Conservation (phyloP, 1,140 invertebrate species). For the Eubasilissa regina region DNA sequence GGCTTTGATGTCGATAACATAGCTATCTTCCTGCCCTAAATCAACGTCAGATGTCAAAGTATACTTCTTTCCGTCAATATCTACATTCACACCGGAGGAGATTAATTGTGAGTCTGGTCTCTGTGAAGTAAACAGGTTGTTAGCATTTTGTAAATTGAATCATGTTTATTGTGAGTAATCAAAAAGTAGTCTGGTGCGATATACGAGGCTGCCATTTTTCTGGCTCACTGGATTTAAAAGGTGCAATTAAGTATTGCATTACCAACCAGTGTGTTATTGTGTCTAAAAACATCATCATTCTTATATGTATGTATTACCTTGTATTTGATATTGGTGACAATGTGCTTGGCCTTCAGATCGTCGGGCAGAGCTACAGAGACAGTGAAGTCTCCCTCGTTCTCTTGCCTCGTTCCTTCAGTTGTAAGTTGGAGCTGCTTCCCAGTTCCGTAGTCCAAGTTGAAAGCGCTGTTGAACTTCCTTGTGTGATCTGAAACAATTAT, state of each 20-base stretch:
- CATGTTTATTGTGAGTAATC: too few species aligned
- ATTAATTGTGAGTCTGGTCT: not conserved
- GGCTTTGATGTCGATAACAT: constrained; percentile 50
- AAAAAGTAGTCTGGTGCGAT: too few species aligned
- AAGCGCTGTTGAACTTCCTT: constrained; percentile 6
- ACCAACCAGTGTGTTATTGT: too few species aligned
- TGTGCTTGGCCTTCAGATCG: constrained; percentile 40
- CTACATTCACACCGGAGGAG: constrained; percentile 13
- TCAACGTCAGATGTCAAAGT: constrained; percentile 37
- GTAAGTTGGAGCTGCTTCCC: constrained; percentile 42
- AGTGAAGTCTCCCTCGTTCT: constrained; percentile 40
- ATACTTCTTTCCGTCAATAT: constrained; percentile 55
- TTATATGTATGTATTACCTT: constrained; percentile 36
- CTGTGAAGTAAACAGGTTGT: constrained; percentile 6
- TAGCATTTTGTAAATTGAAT: not conserved
- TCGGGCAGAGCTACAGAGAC: constrained; percentile 36
- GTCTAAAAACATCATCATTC: too few species aligned
- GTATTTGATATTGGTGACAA: constrained; percentile 14
- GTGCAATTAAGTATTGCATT: too few species aligned
- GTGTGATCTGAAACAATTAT: not conserved
- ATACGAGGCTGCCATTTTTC: too few species aligned
- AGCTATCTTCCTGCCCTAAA: not conserved
- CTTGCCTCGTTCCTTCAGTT: constrained; percentile 4
- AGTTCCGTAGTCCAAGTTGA: constrained; percentile 45
- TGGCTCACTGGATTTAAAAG: too few species aligned